Evolutionary conservation across 2,797 vertebrate genomes (phyloP).

Genomic region (Distichodus sexfasciatus): DNA sequence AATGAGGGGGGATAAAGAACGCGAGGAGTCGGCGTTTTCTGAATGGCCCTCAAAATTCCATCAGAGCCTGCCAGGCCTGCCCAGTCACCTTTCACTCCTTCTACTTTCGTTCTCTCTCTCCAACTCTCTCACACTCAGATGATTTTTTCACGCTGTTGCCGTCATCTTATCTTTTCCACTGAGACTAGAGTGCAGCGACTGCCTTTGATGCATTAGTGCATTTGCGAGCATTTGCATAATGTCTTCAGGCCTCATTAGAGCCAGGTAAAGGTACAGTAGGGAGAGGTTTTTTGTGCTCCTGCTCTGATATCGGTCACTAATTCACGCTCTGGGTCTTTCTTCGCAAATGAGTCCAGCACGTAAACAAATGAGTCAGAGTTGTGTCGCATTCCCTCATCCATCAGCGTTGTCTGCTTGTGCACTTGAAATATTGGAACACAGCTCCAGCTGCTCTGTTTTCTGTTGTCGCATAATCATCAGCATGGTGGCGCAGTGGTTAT

Average conservation of each 20-base stretch:
- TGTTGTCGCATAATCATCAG: no score
- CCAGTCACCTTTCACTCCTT: constrained; percentile 2
- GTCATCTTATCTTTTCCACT: constrained; percentile 21
- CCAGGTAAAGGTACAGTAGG: constrained; percentile 48
- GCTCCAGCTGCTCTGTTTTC: no score
- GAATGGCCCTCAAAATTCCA: constrained; percentile 65
- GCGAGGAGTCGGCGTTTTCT: constrained; percentile 65
- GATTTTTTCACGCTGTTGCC: background rate
- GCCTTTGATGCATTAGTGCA: constrained; percentile 54
- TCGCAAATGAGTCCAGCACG: constrained; percentile 22
- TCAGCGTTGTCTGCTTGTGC: constrained; percentile 31
- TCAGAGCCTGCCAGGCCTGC: constrained; percentile 39
- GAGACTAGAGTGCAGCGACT: constrained; percentile 12
- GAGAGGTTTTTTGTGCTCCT: constrained; percentile 29
- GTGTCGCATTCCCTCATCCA: background rate
- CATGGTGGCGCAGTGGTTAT: no score
- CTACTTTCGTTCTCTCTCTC: no score
- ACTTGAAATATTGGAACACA: background rate
- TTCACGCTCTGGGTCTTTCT: constrained; percentile 52
- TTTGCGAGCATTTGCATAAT: constrained; percentile 74
- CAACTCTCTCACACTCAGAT: background rate
- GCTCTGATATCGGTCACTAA: background rate
- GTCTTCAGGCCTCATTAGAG: constrained; percentile 63
- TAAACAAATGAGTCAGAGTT: background rate
- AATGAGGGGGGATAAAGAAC: constrained; percentile 49